Base-by-base conservation (phyloP, 2,888 invertebrate genomes). In the Apocheima hispidaria region DNA sequence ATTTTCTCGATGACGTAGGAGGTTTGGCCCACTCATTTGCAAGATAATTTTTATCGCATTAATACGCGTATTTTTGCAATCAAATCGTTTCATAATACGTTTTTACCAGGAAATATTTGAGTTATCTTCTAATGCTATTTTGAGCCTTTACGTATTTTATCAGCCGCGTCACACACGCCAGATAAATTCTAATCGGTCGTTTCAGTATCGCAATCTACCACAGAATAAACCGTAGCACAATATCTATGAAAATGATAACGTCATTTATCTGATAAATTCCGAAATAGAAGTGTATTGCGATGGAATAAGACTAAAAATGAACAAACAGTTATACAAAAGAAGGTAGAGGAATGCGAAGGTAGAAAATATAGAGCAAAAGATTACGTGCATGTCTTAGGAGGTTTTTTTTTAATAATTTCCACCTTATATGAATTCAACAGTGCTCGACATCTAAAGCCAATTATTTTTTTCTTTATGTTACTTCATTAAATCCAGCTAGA, bases 101-200 rank as follows among this genome's bases (percentile, higher is more conserved):
- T 35, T 28, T 51, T 16, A 46, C 16, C 14, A 38, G 38, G 38
- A 55, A 55, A 60, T 30, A 51, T 55, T 38, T 44, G 26, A 23
- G 36, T 60, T 55, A 60, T 54, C 54, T 55, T n/a, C 38, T 50
- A 41, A 54, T 38, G 50, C 38, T 55, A 54, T 60, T 50, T 36
- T 36, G 55, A 55, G 54, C 44, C 50, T 21, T 35, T 49, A 35
- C 28, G 54, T 46, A 30, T 60, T 43, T 60, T 54, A 54, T 60
- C 60, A 43, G 50, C 1, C 14, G 10, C 23, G 30, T 38, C 23
- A 43, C 10, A 36, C 18, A 14, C 20, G 48, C 48, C 6, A 52
- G 53, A 60, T 53, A 53, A 52, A 41, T 48, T 41, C 18, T 60
- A 38, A 60, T 60, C 60, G 50, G 60, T 46, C 54, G 54, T 60